phyloP scores from a whole-genome alignment of 2,797 vertebrate genomes.

The Spheniscus humboldti region DNA sequence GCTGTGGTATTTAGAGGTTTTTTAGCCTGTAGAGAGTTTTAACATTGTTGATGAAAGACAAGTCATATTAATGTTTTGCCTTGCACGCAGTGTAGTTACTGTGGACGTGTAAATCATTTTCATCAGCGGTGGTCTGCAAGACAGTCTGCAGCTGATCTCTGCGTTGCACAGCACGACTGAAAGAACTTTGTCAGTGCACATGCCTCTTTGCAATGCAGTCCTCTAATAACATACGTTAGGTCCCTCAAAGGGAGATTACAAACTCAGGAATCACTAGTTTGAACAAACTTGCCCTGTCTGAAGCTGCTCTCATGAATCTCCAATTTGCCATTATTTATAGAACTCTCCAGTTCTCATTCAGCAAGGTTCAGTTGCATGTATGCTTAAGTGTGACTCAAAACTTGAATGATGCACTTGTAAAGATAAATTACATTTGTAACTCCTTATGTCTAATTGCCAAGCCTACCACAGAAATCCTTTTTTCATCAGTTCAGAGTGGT shows the following conservation, averaged over 20 bases:
- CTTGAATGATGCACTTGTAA: background rate
- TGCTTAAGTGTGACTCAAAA: background rate
- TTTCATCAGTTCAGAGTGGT: background rate
- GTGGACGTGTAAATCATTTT: background rate
- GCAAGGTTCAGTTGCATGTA: background rate
- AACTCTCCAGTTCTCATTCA: background rate
- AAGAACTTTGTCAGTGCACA: background rate
- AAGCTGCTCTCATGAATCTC: background rate
- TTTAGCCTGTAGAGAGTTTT: background rate
- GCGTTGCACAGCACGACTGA: fast-evolving
- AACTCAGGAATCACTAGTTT: background rate
- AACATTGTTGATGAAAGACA: background rate
- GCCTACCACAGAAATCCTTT: background rate
- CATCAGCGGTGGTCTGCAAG: background rate
- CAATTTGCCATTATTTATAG: background rate
- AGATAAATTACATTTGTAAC: background rate
- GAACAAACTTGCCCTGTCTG: background rate
- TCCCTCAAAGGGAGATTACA: background rate
- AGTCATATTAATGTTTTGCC: background rate
- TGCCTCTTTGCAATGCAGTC: background rate
- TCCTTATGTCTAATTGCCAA: background rate
- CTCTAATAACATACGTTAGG: fast-evolving
- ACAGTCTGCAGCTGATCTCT: background rate
- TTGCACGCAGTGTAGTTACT: fast-evolving
- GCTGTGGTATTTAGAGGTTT: background rate